phyloP scores from a whole-genome alignment of 2,888 invertebrate species.

The Galerucella nymphaeae region DNA sequence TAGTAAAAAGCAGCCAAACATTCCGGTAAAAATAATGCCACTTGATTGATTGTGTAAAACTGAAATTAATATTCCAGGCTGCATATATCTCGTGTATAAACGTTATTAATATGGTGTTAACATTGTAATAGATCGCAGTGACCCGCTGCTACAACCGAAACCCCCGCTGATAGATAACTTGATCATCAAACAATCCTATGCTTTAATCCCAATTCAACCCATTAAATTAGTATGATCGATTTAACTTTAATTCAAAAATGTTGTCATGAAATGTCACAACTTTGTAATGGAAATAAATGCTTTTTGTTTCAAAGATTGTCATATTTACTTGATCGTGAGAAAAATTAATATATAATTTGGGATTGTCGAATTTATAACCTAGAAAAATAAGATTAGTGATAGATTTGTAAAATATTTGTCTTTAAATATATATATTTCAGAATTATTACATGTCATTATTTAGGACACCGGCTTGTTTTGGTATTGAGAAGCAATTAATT shows the following conservation, averaged over 20 bases:
- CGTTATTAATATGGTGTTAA: constrained; percentile 60
- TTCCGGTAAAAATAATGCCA: neutral
- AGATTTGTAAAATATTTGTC: no score
- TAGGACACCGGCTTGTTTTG: no score
- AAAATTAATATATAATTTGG: no score
- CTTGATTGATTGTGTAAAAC: neutral
- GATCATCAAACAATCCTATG: constrained; percentile 47
- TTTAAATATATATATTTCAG: no score
- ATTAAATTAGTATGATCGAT: constrained; percentile 32
- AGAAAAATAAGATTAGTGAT: no score
- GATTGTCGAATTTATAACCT: no score
- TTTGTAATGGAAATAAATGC: constrained; percentile 26
- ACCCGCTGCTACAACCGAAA: constrained; percentile 52
- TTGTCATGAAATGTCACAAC: constrained; percentile 23
- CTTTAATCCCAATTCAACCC: constrained; percentile 24
- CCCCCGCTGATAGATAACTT: constrained; percentile 42
- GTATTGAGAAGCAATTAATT: no score
- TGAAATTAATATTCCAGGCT: constrained; percentile 14
- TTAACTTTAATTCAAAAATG: constrained; percentile 26
- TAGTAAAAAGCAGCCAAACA: no score
- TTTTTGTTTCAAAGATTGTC: neutral
- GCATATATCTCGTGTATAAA: constrained; percentile 54
- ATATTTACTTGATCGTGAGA: neutral
- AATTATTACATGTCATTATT: no score
- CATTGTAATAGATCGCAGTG: constrained; percentile 58